Evolutionary conservation across 64 coral and sea anemone species (phyloP).

Genomic region (Exaiptasia diaphana): DNA sequence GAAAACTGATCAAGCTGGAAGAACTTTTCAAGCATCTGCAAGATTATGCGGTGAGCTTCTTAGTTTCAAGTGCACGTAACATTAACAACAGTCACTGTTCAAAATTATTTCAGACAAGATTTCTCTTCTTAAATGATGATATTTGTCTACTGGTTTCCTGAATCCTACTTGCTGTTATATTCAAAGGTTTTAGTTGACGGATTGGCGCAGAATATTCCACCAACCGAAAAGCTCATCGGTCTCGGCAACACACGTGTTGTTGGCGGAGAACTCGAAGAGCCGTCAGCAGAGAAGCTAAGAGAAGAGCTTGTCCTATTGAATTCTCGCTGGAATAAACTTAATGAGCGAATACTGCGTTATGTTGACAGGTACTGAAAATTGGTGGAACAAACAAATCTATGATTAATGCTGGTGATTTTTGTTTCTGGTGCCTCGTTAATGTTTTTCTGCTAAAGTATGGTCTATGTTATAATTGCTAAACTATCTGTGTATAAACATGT

Average conservation of each 20-base stretch:
- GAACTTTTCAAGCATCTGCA: neutral
- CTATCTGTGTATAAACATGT: neutral
- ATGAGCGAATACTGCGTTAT: neutral
- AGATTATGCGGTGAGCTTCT: neutral
- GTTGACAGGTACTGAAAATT: neutral
- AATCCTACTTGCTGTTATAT: no score
- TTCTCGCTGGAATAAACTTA: neutral
- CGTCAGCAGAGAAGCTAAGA: neutral
- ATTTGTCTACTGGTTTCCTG: no score
- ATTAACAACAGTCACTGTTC: no score
- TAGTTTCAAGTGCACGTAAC: no score
- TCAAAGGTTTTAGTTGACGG: no score
- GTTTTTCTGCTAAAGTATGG: neutral
- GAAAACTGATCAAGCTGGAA: neutral
- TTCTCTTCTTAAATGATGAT: no score
- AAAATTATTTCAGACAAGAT: neutral
- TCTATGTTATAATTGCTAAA: neutral
- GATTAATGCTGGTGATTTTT: neutral
- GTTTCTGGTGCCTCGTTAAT: neutral
- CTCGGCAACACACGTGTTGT: constrained; percentile 10
- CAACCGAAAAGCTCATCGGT: neutral
- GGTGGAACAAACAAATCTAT: neutral
- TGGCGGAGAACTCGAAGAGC: neutral
- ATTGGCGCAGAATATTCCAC: no score
- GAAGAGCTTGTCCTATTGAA: neutral